phyloP scores from a whole-genome alignment of 2,797 vertebrate genomes.

The Melopsittacus undulatus region DNA sequence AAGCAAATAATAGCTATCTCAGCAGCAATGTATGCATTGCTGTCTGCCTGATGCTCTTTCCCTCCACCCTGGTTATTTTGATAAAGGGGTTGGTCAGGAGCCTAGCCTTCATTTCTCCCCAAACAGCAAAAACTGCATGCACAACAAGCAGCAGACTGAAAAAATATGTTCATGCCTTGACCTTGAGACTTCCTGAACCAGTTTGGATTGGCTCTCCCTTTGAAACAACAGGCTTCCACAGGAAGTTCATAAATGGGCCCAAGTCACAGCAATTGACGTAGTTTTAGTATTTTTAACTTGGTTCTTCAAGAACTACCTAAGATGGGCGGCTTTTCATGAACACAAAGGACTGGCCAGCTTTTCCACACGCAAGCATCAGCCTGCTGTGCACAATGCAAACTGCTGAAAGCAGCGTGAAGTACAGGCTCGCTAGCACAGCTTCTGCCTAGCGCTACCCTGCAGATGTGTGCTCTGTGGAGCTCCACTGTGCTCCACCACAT shows the following conservation, averaged over 20 bases:
- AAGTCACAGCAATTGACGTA: slow-evolving; percentile 62
- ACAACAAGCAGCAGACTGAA: slow-evolving; percentile 42
- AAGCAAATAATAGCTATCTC: neutral
- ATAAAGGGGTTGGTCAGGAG: slow-evolving; percentile 1
- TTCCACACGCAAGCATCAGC: neutral
- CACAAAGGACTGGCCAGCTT: neutral
- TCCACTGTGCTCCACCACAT: fast-evolving
- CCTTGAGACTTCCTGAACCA: slow-evolving; percentile 65
- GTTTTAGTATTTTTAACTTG: slow-evolving; percentile 65
- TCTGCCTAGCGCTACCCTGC: neutral
- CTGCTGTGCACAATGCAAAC: neutral
- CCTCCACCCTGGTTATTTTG: slow-evolving; percentile 19
- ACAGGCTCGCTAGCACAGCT: neutral
- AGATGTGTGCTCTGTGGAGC: neutral
- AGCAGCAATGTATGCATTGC: neutral
- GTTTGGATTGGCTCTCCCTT: slow-evolving; percentile 61
- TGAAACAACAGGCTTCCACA: slow-evolving; percentile 40
- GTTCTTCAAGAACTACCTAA: slow-evolving; percentile 34
- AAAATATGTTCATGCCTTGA: slow-evolving; percentile 50
- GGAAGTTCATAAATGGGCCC: slow-evolving; percentile 66
- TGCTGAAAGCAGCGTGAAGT: neutral
- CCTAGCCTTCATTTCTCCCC: neutral
- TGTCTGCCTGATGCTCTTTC: slow-evolving; percentile 7
- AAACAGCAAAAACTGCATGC: neutral
- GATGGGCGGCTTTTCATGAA: neutral